Base-by-base conservation (phyloP, 2,888 invertebrate genomes). In the Miltochrista miniata region DNA sequence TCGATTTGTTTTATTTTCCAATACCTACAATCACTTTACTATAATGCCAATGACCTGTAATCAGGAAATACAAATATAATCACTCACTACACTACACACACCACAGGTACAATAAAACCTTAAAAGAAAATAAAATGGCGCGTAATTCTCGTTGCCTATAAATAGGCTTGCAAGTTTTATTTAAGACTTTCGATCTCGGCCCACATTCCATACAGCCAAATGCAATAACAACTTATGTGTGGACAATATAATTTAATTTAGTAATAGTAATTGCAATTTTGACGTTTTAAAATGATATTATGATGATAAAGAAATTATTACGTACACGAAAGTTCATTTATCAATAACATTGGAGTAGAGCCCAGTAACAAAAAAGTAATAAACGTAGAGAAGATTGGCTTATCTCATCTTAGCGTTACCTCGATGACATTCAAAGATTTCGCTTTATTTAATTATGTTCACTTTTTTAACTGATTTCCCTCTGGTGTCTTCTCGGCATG, bases 141-240 rank as follows among this genome's bases (percentile, higher is more conserved):
- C 64, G 64, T 56, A 50, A 44, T 59, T 24, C 68, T 64, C 37
- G 64, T 66, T 70, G 58, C 56, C 68, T 77, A 77, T 74, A 70
- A 74, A 76, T 79, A 79, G 69, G 59, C 45, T 55, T 63, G 59
- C 71, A 72, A 34, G 43, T 43, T 13, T 44, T 24, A 24, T 13
- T 44, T 24, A 24, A 44, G 18, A 79, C 79, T 79, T 79, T 78
- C 76, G 62, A 74, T 77, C 69, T 72, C 68, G 49, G 12, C 13
- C 44, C 10, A 43, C 34, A 43, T 43, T 43, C 43, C 43, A 10
- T 34, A 13, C 34, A 35, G 10, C 1, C 33, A 43, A 42, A 34
- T 12, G 10, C 4, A 34, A 34, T 15, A 34, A 9, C 7, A 10
- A 5, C 24, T 12, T 5, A 31, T 24, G n/a, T 44, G 44, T 35